Evolutionary conservation across 2,888 invertebrate genomes (phyloP).

Genomic region (Melanostoma mellinum): DNA sequence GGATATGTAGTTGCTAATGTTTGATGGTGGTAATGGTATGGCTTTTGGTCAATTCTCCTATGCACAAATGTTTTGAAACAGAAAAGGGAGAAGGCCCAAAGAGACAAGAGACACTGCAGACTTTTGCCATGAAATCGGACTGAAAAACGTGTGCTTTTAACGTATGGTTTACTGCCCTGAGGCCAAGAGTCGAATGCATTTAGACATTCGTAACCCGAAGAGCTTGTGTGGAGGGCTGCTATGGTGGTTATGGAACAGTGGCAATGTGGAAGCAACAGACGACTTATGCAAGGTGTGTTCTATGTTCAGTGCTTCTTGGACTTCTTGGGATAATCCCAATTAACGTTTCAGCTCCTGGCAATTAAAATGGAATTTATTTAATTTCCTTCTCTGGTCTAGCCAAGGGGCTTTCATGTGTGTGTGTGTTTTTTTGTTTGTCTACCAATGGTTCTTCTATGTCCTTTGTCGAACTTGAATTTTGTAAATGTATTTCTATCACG

Average conservation of each 20-base stretch:
- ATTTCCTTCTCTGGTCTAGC: conserved; percentile 54
- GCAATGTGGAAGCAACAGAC: conserved; percentile 56
- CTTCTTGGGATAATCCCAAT: conserved; percentile 73
- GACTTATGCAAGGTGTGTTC: conserved; percentile 7
- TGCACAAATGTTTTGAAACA: conserved; percentile 37
- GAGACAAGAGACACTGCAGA: conserved; percentile 5
- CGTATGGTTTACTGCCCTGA: conserved; percentile 72
- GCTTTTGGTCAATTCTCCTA: conserved; percentile 53
- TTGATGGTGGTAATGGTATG: conserved; percentile 1
- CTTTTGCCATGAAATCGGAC: conserved; percentile 9
- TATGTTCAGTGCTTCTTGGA: conserved; percentile 37
- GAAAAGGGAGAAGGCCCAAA: conserved; percentile 22
- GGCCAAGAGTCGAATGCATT: conserved; percentile 73
- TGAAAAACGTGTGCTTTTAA: conserved; percentile 72
- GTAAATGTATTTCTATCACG: conserved; percentile 43
- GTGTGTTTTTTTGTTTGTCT: not conserved
- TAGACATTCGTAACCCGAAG: conserved; percentile 68
- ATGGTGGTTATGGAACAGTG: conserved; percentile 18
- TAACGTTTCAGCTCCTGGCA: conserved; percentile 74
- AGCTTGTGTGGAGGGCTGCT: conserved; percentile 39
- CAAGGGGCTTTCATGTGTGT: not conserved
- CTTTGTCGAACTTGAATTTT: not conserved
- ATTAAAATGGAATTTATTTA: conserved; percentile 73
- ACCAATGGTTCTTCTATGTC: not conserved
- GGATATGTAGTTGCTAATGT: not conserved